Base-by-base conservation (phyloP, 2,797 vertebrate species). In the Platalea minor region DNA sequence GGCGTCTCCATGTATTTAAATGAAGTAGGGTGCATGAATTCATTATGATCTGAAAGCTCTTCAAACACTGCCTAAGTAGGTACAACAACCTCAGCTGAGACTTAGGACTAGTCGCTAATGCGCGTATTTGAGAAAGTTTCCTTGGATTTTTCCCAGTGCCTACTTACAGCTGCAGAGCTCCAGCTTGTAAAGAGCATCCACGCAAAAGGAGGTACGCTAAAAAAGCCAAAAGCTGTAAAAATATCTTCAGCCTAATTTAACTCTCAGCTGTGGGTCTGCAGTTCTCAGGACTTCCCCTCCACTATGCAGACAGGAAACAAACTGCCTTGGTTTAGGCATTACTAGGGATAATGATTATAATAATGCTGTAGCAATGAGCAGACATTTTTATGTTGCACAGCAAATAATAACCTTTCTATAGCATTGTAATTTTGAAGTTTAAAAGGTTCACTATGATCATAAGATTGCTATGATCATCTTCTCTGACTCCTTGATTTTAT, bases 141-240 rank as follows among this genome's bases (percentile, higher is more conserved):
- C 43, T 79, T 75, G 28, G 8, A 35, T 78, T 92, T 93, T 95
- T 33, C 16, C 56, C 53, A 11, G 10, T 65, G 57, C 25, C 57
- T 76, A 35, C 21, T n/a, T 84, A 63, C 16, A 88, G 54, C 65
- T 91, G 59, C 83, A 84, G 59, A 95, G 33, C 35, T 81, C 29
- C 77, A 79, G 72, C 33, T 84, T 78, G 20, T n/a, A 68, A 90
- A 75, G 67, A 68, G 10, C 24, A 75, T 85, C 64, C 57, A 57
- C 3, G 14, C 26, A 78, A 85, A 91, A 94, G 17, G 45, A 88
- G 61, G 29, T 65, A 61, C 19, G 7, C 33, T 68, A 88, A 56
- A 89, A 69, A 78, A 93, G 65, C 35, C 50, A 69, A 91, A 86
- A 81, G 21, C 75, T 88, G 39, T 51, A 93, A 91, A 97, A 92